Evolutionary conservation across 2,797 vertebrate genomes (phyloP).

Genomic region (Muscicapa comitata): DNA sequence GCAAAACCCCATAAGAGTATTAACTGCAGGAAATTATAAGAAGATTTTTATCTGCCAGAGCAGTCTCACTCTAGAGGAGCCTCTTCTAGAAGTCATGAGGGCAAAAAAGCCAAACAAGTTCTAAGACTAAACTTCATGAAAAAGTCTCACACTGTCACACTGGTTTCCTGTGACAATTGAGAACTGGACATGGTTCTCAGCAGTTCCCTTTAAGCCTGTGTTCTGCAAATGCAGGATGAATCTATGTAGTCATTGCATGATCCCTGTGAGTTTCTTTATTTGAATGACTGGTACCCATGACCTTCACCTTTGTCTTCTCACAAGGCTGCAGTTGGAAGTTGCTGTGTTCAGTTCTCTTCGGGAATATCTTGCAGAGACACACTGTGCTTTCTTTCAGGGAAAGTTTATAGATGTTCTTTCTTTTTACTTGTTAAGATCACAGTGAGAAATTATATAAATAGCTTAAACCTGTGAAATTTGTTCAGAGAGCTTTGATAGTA

Average conservation of each 20-base stretch:
- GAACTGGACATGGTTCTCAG: neutral
- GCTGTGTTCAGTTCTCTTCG: neutral
- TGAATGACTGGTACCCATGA: neutral
- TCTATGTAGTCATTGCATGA: neutral
- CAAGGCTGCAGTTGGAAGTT: neutral
- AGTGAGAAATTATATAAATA: constrained; percentile 2
- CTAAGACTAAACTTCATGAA: neutral
- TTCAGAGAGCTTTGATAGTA: neutral
- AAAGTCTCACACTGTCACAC: neutral
- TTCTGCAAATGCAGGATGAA: neutral
- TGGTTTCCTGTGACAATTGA: neutral
- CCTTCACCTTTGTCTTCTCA: neutral
- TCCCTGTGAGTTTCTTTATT: neutral
- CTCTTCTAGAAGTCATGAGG: neutral
- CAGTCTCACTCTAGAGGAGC: neutral
- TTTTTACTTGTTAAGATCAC: neutral
- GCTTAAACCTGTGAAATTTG: neutral
- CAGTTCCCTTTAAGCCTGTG: neutral
- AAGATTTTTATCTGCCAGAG: neutral
- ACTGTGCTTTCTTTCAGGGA: neutral
- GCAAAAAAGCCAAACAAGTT: neutral
- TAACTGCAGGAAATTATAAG: neutral
- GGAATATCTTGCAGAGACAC: neutral
- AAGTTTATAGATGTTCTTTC: neutral
- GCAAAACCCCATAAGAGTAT: neutral